Percentiles rank a stretch among this genome's conserved stretches.
phyloP scores from a whole-genome alignment of 2,797 vertebrate species.

The Lithobates pipiens region DNA sequence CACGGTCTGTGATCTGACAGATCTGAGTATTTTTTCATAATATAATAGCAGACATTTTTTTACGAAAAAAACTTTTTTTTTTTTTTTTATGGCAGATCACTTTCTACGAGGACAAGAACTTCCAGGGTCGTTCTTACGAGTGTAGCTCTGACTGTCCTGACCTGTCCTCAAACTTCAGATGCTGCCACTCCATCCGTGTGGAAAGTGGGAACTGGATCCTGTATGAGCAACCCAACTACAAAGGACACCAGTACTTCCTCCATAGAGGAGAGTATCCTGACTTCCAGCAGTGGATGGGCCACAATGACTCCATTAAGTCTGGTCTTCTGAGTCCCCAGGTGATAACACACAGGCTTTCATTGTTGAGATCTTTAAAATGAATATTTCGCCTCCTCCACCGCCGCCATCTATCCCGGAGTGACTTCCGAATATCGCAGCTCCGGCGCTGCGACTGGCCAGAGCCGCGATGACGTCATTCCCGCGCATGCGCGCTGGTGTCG shows the following conservation, averaged over 20 bases:
- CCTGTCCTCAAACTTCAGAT: constrained; percentile 22
- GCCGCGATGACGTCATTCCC: too few species aligned
- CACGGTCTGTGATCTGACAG: too few species aligned
- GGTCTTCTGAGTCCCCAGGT: constrained; percentile 41
- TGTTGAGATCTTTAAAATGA: too few species aligned
- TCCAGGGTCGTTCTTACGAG: constrained; percentile 46
- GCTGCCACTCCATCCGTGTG: constrained; percentile 40
- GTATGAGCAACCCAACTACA: constrained; percentile 37
- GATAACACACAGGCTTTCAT: not conserved
- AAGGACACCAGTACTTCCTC: constrained; percentile 33
- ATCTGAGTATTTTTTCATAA: too few species aligned
- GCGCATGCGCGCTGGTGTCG: too few species aligned
- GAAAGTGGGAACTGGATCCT: constrained; percentile 44
- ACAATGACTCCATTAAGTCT: constrained; percentile 48
- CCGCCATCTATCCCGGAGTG: too few species aligned
- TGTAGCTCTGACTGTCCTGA: constrained; percentile 30
- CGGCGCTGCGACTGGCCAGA: too few species aligned
- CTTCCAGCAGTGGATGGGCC: constrained; percentile 45
- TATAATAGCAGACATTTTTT: too few species aligned
- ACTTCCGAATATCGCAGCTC: too few species aligned
- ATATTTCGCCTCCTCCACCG: too few species aligned
- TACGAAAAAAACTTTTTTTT: too few species aligned
- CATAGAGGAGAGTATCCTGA: constrained; percentile 46
- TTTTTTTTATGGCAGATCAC: not conserved
- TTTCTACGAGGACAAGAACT: constrained; percentile 32